phyloP scores from a whole-genome alignment of 1,140 invertebrate genomes.

The Steinernema khuongi region DNA sequence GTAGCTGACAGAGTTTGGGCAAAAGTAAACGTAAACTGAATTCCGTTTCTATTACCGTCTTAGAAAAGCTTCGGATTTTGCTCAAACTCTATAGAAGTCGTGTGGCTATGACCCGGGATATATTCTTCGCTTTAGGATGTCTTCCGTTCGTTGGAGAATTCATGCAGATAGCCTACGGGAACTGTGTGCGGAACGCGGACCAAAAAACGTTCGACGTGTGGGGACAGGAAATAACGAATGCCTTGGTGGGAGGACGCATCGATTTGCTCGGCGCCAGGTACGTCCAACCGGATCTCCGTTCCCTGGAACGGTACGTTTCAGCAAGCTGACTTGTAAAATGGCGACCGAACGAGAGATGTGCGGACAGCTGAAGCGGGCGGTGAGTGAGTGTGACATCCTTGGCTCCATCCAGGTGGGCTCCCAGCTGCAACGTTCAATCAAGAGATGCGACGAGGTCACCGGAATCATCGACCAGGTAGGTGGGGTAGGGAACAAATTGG shows the following conservation, averaged over 20 bases:
- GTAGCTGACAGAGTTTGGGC: too few species aligned
- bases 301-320: constrained; percentile 33
- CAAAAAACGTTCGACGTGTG: constrained; percentile 55
- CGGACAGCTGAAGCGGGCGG: constrained; percentile 45
- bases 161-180: constrained; percentile 56
- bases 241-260: constrained; percentile 50
- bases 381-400: constrained; percentile 54
- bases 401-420: constrained; percentile 50
- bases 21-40: constrained; percentile 11
- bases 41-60: background rate
- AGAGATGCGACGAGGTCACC: constrained; percentile 52
- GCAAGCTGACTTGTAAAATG: constrained; percentile 57
- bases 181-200: constrained; percentile 54
- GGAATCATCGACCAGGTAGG: constrained; percentile 56
- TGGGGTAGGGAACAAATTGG: too few species aligned
- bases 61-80: background rate
- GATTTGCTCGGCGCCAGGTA: constrained; percentile 54
- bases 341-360: constrained; percentile 57
- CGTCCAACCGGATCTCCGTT: constrained; percentile 7
- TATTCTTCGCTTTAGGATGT: constrained; percentile 55
- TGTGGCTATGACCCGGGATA: too few species aligned
- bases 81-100: too few species aligned
- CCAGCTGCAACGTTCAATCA: constrained; percentile 48
- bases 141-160: constrained; percentile 58
- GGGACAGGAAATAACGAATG: constrained; percentile 53